phyloP scores from a whole-genome alignment of 2,797 vertebrate species.

The Sebastes flavidus region DNA sequence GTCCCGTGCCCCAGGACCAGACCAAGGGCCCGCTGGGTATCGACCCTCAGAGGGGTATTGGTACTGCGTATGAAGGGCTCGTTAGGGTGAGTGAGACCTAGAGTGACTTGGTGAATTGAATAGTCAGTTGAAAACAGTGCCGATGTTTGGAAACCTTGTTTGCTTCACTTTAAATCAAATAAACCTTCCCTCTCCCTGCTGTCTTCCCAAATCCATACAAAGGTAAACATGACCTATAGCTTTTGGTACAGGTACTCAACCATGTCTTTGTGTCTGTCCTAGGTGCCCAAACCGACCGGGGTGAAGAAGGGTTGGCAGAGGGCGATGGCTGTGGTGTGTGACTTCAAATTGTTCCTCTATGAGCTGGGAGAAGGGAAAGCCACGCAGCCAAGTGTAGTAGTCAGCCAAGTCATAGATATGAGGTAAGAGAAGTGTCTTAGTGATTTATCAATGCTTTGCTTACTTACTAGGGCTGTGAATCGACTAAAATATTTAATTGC shows the following conservation, averaged over 20 bases:
- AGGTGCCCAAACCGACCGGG: constrained; percentile 97
- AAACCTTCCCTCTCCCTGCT: neutral
- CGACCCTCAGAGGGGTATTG: constrained; percentile 96
- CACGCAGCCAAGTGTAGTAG: constrained; percentile 89
- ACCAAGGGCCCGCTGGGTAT: constrained; percentile 96
- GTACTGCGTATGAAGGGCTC: constrained; percentile 95
- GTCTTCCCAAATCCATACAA: neutral
- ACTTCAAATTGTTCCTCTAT: constrained; percentile 98
- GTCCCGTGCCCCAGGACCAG: constrained; percentile 96
- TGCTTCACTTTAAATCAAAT: neutral
- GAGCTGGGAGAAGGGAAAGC: constrained; percentile 95
- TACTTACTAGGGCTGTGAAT: no score
- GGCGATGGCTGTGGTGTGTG: constrained; percentile 93
- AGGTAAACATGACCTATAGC: neutral
- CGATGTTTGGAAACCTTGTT: neutral
- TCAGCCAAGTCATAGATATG: constrained; percentile 99
- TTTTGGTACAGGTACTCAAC: neutral
- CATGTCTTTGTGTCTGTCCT: neutral
- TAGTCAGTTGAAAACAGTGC: neutral
- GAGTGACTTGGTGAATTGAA: neutral
- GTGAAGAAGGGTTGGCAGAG: constrained; percentile 99
- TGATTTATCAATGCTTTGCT: neutral
- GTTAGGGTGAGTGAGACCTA: constrained; percentile 87
- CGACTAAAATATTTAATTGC: no score
- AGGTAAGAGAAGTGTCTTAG: constrained; percentile 79